Conservation (phyloP, 1,140 invertebrate genomes). For the Drosophila ambigua region DNA sequence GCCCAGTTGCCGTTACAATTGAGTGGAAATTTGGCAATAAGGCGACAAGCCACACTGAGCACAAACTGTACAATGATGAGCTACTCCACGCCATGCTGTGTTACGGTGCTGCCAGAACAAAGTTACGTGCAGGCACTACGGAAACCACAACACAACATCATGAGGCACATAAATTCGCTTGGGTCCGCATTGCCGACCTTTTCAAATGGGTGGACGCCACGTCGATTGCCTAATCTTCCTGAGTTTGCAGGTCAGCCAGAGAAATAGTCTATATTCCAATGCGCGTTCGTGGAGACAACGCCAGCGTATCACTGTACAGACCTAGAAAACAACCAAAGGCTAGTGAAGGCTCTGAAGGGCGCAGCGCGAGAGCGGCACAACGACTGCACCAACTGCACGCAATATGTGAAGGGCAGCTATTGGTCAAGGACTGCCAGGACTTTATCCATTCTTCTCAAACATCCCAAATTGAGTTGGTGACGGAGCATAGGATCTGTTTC, state of each 20-base stretch:
- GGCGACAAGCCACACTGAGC: no score
- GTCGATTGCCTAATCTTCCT: constrained; percentile 6
- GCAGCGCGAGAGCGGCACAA: background rate
- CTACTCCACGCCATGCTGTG: background rate
- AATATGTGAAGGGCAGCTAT: no score
- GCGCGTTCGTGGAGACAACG: background rate
- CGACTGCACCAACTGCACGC: no score
- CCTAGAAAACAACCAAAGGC: constrained; percentile 2
- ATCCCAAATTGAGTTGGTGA: no score
- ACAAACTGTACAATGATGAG: constrained; percentile 1
- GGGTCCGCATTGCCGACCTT: no score
- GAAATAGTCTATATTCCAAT: constrained; percentile 13
- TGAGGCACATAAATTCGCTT: background rate
- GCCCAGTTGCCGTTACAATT: no score
- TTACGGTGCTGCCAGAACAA: background rate
- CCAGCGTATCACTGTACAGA: background rate
- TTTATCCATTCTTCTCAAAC: no score
- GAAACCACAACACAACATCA: background rate
- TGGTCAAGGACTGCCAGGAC: no score
- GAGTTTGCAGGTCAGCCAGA: constrained; percentile 15
- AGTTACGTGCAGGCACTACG: background rate
- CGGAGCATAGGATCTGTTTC: no score
- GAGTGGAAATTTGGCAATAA: no score
- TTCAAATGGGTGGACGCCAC: background rate
- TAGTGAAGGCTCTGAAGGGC: constrained; percentile 13